phyloP scores from a whole-genome alignment of 2,888 invertebrate species.

The Aquatica leii region DNA sequence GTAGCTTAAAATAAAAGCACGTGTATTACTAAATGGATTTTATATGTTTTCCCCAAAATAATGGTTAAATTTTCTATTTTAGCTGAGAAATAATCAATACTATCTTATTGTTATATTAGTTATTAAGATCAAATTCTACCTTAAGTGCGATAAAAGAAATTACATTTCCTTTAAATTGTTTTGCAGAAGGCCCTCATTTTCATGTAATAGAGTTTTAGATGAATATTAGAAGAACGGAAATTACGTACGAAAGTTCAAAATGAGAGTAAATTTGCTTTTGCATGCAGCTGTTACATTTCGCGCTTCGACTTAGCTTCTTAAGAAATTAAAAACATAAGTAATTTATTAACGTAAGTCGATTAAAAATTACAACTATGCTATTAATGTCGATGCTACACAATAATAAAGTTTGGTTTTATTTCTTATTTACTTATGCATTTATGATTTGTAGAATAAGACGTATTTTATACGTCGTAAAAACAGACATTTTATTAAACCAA shows the following conservation, averaged over 20 bases:
- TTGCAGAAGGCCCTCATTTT: not conserved
- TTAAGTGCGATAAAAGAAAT: not conserved
- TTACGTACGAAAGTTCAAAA: constrained; percentile 4
- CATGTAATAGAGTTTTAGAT: constrained; percentile 7
- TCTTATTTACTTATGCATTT: too few species aligned
- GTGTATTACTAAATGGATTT: not conserved
- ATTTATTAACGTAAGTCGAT: too few species aligned
- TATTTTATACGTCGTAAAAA: too few species aligned
- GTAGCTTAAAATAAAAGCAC: not conserved
- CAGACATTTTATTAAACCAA: too few species aligned
- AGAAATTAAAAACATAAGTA: too few species aligned
- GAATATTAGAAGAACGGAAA: constrained; percentile 7
- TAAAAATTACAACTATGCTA: too few species aligned
- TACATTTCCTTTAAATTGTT: not conserved
- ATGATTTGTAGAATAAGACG: too few species aligned
- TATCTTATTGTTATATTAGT: not conserved
- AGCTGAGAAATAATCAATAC: not conserved
- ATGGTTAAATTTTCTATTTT: too few species aligned
- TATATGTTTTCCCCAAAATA: not conserved
- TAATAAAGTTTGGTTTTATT: too few species aligned
- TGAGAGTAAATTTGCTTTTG: not conserved
- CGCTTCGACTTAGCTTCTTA: too few species aligned
- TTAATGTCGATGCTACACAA: too few species aligned
- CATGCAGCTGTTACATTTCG: too few species aligned
- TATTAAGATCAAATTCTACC: not conserved